A percentile compares a stretch with the other conserved stretches of the same genome.
These are phyloP conservation scores for Clepsis dumicolana DNA, from an alignment of 2,888 invertebrate genomes.

Conservation along the genomic window DNA sequence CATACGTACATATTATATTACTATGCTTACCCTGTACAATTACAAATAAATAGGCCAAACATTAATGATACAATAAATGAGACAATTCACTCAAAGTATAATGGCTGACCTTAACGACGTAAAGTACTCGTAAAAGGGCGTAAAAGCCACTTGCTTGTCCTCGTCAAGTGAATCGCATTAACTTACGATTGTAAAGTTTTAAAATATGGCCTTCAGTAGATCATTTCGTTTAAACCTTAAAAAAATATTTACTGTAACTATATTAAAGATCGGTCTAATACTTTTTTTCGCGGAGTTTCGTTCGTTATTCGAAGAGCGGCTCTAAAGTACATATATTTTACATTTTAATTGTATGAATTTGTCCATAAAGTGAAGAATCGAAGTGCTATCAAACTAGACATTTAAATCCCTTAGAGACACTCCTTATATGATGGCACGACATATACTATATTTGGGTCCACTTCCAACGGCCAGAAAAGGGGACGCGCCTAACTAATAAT, in stretches of 20 bases:
- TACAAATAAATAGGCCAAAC: constrained; percentile 33
- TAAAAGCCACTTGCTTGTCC: background rate
- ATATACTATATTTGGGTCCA: constrained; percentile 43
- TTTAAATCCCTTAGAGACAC: background rate
- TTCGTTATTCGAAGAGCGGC: constrained; percentile 3
- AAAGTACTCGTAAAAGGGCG: background rate
- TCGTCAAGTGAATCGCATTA: background rate
- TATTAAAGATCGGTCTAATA: constrained; percentile 25
- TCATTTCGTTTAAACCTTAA: constrained; percentile 49
- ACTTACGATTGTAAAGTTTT: constrained; percentile 27
- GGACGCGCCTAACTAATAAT: too few species aligned
- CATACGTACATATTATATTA: constrained; percentile 52
- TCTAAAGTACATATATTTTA: background rate
- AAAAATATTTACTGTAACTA: constrained; percentile 50
- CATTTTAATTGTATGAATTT: background rate
- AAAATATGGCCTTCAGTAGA: constrained; percentile 48
- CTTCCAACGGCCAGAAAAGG: constrained; percentile 23
- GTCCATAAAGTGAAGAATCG: background rate
- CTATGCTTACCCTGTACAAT: constrained; percentile 77
- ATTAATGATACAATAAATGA: constrained; percentile 15
- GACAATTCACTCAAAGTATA: background rate
- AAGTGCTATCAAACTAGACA: background rate
- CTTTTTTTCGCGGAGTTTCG: constrained; percentile 18
- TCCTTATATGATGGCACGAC: constrained; percentile 48
- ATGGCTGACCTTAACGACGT: background rate